Conservation (phyloP, 1,140 invertebrate species). For the Pogonomyrmex barbatus region DNA sequence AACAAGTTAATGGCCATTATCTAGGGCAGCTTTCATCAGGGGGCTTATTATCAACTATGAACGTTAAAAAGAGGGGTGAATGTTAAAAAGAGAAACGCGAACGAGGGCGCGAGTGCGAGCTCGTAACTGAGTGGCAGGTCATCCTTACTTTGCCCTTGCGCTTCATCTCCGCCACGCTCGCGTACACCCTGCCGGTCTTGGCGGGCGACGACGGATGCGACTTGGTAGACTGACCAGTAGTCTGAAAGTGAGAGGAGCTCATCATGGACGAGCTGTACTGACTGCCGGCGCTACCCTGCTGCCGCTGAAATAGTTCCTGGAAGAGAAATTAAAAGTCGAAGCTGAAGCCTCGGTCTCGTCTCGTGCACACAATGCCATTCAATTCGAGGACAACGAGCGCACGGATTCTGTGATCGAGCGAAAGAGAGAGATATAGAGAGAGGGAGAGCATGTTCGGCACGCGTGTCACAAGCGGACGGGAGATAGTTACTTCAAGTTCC, state of each 20-base stretch:
- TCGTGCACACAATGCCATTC: conserved; percentile 74
- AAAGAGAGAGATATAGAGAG: conserved; percentile 9
- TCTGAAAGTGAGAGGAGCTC: conserved; percentile 90
- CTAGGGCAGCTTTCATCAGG: conserved; percentile 30
- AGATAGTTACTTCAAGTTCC: conserved; percentile 90
- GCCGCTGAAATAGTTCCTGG: conserved; percentile 93
- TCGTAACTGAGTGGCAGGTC: conserved; percentile 51
- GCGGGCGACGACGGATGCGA: conserved; percentile 89
- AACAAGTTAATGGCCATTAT: conserved; percentile 39
- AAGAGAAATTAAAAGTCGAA: conserved; percentile 81
- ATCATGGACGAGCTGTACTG: conserved; percentile 88
- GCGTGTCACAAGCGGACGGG: conserved; percentile 6
- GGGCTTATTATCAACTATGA: conserved; percentile 30
- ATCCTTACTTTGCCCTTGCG: conserved; percentile 90
- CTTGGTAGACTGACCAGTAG: conserved; percentile 87
- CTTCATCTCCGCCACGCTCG: conserved; percentile 98
- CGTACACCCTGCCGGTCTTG: conserved; percentile 92
- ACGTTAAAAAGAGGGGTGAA: conserved; percentile 32
- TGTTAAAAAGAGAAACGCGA: conserved; percentile 45
- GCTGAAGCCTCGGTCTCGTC: conserved; percentile 73
- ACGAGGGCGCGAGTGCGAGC: conserved; percentile 33
- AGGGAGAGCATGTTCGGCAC: conserved; percentile 5
- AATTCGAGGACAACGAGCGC: conserved; percentile 68
- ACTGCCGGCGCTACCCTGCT: conserved; percentile 87
- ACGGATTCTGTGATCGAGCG: conserved; percentile 63